These are phyloP conservation scores for Enteromius trimaculatus DNA, from an alignment of 2,797 vertebrate species.

Conservation along the genomic window DNA sequence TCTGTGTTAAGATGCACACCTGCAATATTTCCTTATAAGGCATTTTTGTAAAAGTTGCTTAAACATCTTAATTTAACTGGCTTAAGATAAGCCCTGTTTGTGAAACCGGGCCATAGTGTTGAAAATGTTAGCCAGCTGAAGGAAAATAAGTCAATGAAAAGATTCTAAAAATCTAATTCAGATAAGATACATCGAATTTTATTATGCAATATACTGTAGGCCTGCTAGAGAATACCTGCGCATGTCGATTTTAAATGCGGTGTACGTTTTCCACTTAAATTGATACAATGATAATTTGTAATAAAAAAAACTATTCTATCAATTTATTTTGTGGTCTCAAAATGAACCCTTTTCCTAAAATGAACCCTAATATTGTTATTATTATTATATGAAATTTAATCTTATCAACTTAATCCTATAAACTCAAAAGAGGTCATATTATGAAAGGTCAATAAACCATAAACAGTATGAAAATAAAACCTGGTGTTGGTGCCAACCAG, in stretches of 20 bases:
- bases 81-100: too few species aligned
- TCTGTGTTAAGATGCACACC: too few species aligned
- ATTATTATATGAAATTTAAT: neutral
- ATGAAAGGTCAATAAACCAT: constrained; percentile 35
- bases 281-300: neutral
- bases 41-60: too few species aligned
- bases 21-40: too few species aligned
- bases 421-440: neutral
- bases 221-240: neutral
- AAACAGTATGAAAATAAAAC: constrained; percentile 29
- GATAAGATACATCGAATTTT: neutral
- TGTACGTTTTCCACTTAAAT: neutral
- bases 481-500: constrained; percentile 30
- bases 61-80: too few species aligned
- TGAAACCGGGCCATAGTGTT: neutral
- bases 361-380: too few species aligned
- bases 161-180: neutral
- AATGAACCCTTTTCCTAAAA: too few species aligned
- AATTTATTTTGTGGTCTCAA: neutral
- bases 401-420: neutral
- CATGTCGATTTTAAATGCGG: neutral
- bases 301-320: neutral
- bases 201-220: neutral
- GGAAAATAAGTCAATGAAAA: neutral
- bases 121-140: neutral